phyloP scores from a whole-genome alignment of 2,888 invertebrate species.

The Cephus pulcher region DNA sequence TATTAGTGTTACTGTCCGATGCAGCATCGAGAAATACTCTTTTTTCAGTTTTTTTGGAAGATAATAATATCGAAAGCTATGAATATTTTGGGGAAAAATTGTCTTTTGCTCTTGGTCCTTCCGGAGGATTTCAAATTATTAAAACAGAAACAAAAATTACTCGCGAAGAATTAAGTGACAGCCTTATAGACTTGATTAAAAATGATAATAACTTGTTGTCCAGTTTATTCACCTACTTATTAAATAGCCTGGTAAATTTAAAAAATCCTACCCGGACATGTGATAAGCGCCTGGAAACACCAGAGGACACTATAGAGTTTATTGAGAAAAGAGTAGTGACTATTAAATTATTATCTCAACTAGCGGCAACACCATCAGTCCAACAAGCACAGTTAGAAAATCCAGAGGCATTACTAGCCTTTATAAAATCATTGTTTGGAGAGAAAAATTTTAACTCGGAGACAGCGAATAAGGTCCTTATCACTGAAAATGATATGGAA shows the following conservation, averaged over 20 bases:
- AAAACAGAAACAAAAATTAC: conserved; percentile 44
- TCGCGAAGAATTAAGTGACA: conserved; percentile 54
- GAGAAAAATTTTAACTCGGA: conserved; percentile 16
- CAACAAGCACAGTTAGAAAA: conserved; percentile 58
- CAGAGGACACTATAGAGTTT: conserved; percentile 42
- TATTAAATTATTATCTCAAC: conserved; percentile 56
- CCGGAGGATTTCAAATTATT: conserved; percentile 49
- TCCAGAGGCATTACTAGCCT: conserved; percentile 57
- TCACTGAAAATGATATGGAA: conserved; percentile 40
- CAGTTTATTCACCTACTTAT: conserved; percentile 63
- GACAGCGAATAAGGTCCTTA: not conserved
- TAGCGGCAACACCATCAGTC: conserved; percentile 55
- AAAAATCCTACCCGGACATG: conserved; percentile 16
- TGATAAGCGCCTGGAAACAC: conserved; percentile 25
- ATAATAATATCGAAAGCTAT: conserved; percentile 32
- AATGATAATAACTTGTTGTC: conserved; percentile 48
- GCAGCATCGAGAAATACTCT: conserved; percentile 35
- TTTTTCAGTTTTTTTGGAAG: conserved; percentile 48
- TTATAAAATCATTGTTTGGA: conserved; percentile 59
- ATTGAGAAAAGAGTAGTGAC: conserved; percentile 53
- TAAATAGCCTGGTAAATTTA: conserved; percentile 53
- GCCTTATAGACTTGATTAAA: conserved; percentile 57
- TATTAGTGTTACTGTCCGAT: conserved; percentile 44
- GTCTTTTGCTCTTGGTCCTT: conserved; percentile 46
- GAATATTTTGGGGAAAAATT: conserved; percentile 52